Evolutionary conservation across 1,140 invertebrate species (phyloP), one percentile per base, ranked within the genome.

Genomic region (Drosophila saltans): DNA sequence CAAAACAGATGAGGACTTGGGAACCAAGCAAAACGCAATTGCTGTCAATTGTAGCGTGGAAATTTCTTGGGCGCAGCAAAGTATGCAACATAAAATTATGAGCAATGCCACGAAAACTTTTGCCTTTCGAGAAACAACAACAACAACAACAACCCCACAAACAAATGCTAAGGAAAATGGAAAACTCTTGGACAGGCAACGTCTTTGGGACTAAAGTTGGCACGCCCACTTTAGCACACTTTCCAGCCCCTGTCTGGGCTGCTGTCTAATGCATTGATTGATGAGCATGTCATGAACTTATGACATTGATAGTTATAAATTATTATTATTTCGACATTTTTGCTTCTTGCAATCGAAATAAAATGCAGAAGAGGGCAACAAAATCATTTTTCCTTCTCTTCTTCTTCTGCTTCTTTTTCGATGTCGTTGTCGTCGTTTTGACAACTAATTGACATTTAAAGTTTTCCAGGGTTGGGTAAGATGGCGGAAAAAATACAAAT

Each of bases 271-370:
- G 74, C 77, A 82, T 89, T 88, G 84, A 88, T 88, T 88, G 84
- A 88, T 88, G 84, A 88, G 84, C 80, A 72, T 88, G 84, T 88
- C 84, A 84, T 84, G 84, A 88, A 88, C 84, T 89, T 88, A 88
- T 88, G 84, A 88, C 84, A 89, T 83, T 88, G 84, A 88, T 88
- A 88, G 84, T 88, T 88, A 88, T 88, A 89, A 88, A 88, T 88
- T 88, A 88, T 89, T 88, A 86, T 86, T 88, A 86, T 82, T 86
- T 86, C 72, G 75, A 82, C 83, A 80, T 88, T 86, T 72, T 77
- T 63, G 21, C 16, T 75, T 80, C 68, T 73, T 77, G 74, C 59
- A 52, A 52, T 66, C 55, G 41, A 61, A 74, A 72, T 52, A 10
- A 69, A 73, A 69, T 66, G 66, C 45, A 71, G 62, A 66, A 75